A percentile compares a stretch with the other conserved stretches of the same genome.
phyloP scores from a whole-genome alignment of 2,113 vertebrate genomes.

The Poicephalus meyeri region DNA sequence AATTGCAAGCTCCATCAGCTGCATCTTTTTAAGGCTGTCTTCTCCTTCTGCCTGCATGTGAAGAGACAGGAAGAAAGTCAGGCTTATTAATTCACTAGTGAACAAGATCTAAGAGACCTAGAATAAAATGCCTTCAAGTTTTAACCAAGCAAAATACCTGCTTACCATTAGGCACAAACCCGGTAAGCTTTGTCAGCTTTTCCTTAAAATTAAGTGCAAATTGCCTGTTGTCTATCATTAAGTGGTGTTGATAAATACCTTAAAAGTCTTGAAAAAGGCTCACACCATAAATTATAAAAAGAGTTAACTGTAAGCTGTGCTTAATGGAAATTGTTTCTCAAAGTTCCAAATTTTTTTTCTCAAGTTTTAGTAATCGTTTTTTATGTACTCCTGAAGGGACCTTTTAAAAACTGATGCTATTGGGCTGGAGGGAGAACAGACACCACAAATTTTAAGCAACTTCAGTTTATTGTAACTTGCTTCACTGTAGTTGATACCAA shows the following conservation, averaged over 20 bases:
- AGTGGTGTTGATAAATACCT: neutral
- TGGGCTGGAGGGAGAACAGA: neutral
- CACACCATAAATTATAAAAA: neutral
- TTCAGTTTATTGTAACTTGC: neutral
- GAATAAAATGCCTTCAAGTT: neutral
- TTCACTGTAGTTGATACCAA: neutral
- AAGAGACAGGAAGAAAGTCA: conserved; percentile 8
- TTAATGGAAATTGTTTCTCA: neutral
- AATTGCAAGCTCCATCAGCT: conserved; percentile 99
- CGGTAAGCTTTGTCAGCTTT: neutral
- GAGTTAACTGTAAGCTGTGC: neutral
- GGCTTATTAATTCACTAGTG: neutral
- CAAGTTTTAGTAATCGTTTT: neutral
- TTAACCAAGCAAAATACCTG: neutral
- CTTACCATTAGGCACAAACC: neutral
- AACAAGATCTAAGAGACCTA: neutral
- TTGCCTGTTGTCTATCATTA: neutral
- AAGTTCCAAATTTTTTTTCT: neutral
- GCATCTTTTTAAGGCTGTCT: conserved; percentile 99
- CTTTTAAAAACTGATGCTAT: neutral
- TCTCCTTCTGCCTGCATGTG: conserved; percentile 90
- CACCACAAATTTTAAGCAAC: neutral
- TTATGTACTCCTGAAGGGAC: neutral
- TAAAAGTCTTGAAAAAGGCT: neutral
- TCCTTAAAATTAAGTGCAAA: neutral